A percentile compares a stretch with the other conserved stretches of the same genome.
Conservation (phyloP, 2,113 vertebrate species). For the Thunnus thynnus region DNA sequence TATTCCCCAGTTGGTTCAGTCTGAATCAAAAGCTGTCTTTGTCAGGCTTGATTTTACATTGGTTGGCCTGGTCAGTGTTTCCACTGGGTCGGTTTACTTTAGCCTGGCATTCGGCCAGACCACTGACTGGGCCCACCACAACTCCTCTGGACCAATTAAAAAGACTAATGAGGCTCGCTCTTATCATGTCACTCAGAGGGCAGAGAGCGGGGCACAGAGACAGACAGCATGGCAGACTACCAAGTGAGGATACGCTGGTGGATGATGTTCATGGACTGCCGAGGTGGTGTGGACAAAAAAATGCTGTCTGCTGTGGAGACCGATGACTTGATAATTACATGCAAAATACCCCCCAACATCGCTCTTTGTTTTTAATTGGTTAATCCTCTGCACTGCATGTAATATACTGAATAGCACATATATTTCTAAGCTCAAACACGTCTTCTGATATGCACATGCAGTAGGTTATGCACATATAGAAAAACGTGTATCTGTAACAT, state of each 20-base stretch:
- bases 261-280: neutral
- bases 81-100: constrained; percentile 74
- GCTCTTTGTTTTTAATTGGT: neutral
- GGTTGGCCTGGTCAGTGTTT: constrained; percentile 76
- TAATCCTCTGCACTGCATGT: neutral
- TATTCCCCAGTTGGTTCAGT: constrained; percentile 15
- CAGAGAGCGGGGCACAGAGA: constrained; percentile 38
- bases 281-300: no score
- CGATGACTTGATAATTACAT: neutral
- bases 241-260: neutral
- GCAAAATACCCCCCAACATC: neutral
- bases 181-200: constrained; percentile 71
- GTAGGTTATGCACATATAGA: no score
- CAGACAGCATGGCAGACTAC: constrained; percentile 19
- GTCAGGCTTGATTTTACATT: constrained; percentile 25
- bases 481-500: no score
- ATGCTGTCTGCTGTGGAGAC: neutral
- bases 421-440: no score
- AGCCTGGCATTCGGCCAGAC: constrained; percentile 70
- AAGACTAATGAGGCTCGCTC: constrained; percentile 78
- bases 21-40: constrained; percentile 19
- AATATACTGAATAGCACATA: no score
- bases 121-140: constrained; percentile 43
- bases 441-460: no score
- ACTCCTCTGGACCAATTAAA: constrained; percentile 81